Evolutionary conservation across 2,888 invertebrate genomes (phyloP), one percentile per base, ranked within the genome.

Genomic region (Metacarcinus magister): DNA sequence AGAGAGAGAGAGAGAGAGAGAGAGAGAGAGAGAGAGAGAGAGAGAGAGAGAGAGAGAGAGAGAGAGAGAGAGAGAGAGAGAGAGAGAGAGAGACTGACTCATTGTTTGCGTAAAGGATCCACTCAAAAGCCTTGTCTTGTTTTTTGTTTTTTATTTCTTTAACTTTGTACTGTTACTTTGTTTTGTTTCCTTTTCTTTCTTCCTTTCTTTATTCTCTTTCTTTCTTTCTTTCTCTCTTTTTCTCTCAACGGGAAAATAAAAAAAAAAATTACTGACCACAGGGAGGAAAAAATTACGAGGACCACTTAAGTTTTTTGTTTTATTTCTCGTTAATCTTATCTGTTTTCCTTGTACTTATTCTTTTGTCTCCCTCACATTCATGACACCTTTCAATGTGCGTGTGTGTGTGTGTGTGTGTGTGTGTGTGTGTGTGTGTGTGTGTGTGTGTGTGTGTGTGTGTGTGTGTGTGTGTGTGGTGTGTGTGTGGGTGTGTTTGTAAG

Each of bases 1-100:
- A 67, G 67, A 67, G 67, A 67, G 67, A 67, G 67, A 67, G 67
- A 67, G 67, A 67, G 67, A 67, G 67, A 67, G 67, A 67, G 67
- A 67, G 67, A 67, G 67, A 67, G 67, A 67, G 67, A 67, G 67
- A 67, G 67, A 67, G 67, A 67, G 67, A 67, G 67, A 67, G 67
- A 67, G 67, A 67, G 67, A 67, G 60, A 60, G 60, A 60, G 60
- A 60, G n/a, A 67, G 67, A 67, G n/a, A 67, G 67, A 67, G 67
- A 67, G 67, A 67, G 67, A 67, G 54, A 54, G 54, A 54, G 54
- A 54, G 54, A 54, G 54, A 54, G 54, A 54, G 54, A 54, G 54
- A 54, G 54, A 54, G 54, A 54, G 54, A 54, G 54, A 54, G 54
- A 54, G 54, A 54, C 13, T 13, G 54, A 54, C 1, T 67, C 67